A percentile compares a stretch with the other conserved stretches of the same genome.
These are phyloP conservation scores for Graptemys geographica DNA, from an alignment of 2,797 vertebrate genomes.

Conservation along the genomic window DNA sequence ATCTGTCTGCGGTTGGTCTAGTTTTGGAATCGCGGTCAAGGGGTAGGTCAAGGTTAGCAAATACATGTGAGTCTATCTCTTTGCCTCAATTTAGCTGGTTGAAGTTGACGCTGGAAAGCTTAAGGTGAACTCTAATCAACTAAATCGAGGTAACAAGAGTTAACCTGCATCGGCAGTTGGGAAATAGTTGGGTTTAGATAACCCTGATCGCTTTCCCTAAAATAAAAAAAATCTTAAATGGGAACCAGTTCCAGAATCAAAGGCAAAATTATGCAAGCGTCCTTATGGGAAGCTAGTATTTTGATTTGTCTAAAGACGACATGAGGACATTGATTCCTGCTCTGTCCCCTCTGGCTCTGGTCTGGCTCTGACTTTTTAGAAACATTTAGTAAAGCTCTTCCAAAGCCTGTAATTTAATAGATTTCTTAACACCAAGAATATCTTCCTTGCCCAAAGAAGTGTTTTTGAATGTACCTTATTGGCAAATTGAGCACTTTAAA, in stretches of 20 bases:
- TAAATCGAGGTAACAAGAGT: not conserved
- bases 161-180: accelerated
- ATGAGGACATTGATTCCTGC: not conserved
- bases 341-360: not conserved
- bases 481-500: slow-evolving; percentile 1
- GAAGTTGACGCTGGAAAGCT: not conserved
- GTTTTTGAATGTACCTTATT: slow-evolving; percentile 48
- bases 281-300: not conserved
- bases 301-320: not conserved
- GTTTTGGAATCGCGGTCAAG: not conserved
- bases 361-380: not conserved
- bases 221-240: not conserved
- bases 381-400: not conserved
- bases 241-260: not conserved
- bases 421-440: not conserved
- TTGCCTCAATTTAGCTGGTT: not conserved
- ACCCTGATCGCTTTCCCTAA: not conserved
- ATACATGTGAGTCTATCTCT: accelerated
- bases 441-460: not conserved
- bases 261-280: not conserved
- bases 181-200: not conserved
- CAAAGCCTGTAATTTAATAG: slow-evolving; percentile 31
- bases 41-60: not conserved
- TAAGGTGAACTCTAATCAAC: not conserved
- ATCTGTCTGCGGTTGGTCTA: accelerated